Base-by-base conservation (phyloP, 2,113 vertebrate species). In the Manacus vitellinus region DNA sequence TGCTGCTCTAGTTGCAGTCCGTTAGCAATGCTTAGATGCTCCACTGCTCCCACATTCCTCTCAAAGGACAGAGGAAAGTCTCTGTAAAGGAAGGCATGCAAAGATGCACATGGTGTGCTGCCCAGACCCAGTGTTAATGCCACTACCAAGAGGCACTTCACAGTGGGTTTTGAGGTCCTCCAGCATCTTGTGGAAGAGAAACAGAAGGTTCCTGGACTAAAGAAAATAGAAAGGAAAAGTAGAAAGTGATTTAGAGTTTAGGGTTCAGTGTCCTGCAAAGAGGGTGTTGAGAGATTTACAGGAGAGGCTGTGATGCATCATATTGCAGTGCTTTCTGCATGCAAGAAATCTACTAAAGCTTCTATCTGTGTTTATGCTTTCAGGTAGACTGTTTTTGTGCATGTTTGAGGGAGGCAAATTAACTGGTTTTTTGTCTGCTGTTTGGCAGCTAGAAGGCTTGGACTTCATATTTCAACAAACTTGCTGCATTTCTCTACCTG, bases 1-100 rank as follows among this genome's bases (percentile, higher is more conserved):
- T 93, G 89, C 70, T 94, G 63, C 84, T 95, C 41, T 46, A 93
- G 39, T 74, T 96, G 72, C 46, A 83, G n/a, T 67, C 85, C 0
- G 5, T 90, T 92, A 93, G 88, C 84, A 85, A 93, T 86, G 88
- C 82, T 92, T 81, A 94, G 85, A 90, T 94, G 90, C 21, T 76
- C 41, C 83, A 71, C 39, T 96, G 85, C 90, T 77, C 49, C 72
- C 72, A 52, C 33, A 77, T 92, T 88, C 63, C 65, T 92, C 93
- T 94, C 93, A 63, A 54, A 93, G 94, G 92, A 89, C 54, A 62
- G 30, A 70, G 13, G 35, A 84, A 70, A 27, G 68, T 88, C 85
- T 1, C 85, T 1, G 0, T 63, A 59, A 83, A 93, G 63, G 46
- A 88, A 88, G 12, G 17, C 49, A 51, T 66, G 51, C 43, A 63